Conservation (phyloP, 2,797 vertebrate genomes). For the Sardinella longiceps region DNA sequence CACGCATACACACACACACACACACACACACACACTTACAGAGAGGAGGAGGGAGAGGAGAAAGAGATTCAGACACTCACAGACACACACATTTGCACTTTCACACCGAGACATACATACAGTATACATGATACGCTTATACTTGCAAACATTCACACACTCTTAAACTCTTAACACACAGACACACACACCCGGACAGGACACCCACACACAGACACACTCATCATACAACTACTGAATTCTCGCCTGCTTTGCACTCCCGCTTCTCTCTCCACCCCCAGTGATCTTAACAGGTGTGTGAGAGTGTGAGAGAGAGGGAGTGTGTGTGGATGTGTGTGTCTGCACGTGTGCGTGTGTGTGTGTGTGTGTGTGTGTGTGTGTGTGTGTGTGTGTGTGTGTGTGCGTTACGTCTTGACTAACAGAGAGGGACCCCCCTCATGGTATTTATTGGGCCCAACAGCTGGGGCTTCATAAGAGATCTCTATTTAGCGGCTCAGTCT, state of each 20-base stretch:
- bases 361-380: constrained; percentile 55
- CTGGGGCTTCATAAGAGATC: constrained; percentile 71
- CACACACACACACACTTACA: constrained; percentile 9
- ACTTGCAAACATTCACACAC: constrained; percentile 18
- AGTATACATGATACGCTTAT: not conserved
- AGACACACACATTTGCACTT: not conserved
- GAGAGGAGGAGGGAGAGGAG: not conserved
- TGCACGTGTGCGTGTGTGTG: constrained; percentile 42
- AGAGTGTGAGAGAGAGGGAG: constrained; percentile 44
- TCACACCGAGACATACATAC: not conserved
- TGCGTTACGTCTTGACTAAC: constrained; percentile 44
- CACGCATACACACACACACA: not conserved
- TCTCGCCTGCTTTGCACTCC: constrained; percentile 44
- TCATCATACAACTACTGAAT: constrained; percentile 53
- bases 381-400: constrained; percentile 51
- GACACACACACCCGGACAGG: constrained; percentile 37
- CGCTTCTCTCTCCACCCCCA: constrained; percentile 54
- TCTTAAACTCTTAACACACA: constrained; percentile 31
- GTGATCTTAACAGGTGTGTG: constrained; percentile 70
- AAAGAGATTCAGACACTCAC: not conserved
- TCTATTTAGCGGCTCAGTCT: constrained; percentile 64
- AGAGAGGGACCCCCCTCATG: constrained; percentile 38
- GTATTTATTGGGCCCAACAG: constrained; percentile 75
- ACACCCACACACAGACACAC: constrained; percentile 45
- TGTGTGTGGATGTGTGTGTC: constrained; percentile 53